Evolutionary conservation across 2,888 invertebrate species (phyloP).

Genomic region (Drosophila maculinotata): DNA sequence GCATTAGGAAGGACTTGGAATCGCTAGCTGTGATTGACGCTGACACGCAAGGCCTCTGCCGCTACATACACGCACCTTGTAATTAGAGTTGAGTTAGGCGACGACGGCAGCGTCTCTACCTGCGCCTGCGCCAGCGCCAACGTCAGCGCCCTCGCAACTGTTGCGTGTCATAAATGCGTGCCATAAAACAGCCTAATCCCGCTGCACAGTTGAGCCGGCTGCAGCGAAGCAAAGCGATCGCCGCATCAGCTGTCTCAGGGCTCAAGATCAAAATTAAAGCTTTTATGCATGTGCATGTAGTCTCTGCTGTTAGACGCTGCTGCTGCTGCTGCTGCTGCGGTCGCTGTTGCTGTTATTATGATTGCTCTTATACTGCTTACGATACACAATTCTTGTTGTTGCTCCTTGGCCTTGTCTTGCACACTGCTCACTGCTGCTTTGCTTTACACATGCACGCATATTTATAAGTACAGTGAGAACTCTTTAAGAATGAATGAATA

Average conservation of each 20-base stretch:
- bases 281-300: neutral
- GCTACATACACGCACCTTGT: conserved; percentile 55
- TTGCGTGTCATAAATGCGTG: conserved; percentile 69
- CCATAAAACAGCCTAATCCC: conserved; percentile 70
- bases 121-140: conserved; percentile 33
- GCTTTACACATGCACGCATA: conserved; percentile 20
- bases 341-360: conserved; percentile 20
- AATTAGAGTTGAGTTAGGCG: conserved; percentile 59
- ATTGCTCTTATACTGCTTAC: conserved; percentile 18
- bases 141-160: conserved; percentile 54
- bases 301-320: conserved; percentile 9
- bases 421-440: too few species aligned
- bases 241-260: conserved; percentile 56
- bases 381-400: conserved; percentile 1
- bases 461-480: conserved; percentile 7
- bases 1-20: conserved; percentile 56
- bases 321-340: too few species aligned
- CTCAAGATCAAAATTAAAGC: conserved; percentile 21
- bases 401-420: conserved; percentile 40
- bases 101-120: conserved; percentile 21
- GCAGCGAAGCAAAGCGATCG: conserved; percentile 10
- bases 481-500: too few species aligned
- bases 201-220: conserved; percentile 45
- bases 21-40: conserved; percentile 67
- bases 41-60: conserved; percentile 61